phyloP scores from a whole-genome alignment of 2,888 invertebrate genomes.

The Limenitis camilla region DNA sequence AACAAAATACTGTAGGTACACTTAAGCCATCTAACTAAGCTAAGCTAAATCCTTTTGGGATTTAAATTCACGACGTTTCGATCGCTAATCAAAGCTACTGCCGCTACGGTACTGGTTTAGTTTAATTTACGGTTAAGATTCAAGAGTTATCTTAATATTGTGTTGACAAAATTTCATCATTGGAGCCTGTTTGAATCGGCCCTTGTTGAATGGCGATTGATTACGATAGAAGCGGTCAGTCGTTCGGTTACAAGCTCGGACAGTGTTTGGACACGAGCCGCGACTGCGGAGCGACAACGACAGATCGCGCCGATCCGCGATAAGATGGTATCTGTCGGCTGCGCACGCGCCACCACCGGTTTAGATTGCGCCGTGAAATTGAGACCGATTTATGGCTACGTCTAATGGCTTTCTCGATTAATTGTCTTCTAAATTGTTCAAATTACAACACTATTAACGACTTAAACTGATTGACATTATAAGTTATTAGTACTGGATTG shows the following conservation, averaged over 20 bases:
- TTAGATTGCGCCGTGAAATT: conserved; percentile 49
- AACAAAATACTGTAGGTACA: no score
- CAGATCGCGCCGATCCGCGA: conserved; percentile 55
- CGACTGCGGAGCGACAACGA: conserved; percentile 40
- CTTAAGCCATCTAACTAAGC: no score
- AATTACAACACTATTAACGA: conserved; percentile 26
- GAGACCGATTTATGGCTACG: conserved; percentile 49
- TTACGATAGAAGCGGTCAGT: conserved; percentile 23
- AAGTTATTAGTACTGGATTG: not conserved
- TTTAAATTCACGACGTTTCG: no score
- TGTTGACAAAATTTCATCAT: conserved; percentile 11
- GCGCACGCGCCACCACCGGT: conserved; percentile 55
- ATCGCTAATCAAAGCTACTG: no score
- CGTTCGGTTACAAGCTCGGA: conserved; percentile 29
- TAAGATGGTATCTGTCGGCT: conserved; percentile 48
- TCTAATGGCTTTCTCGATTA: conserved; percentile 42
- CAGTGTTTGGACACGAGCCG: conserved; percentile 57
- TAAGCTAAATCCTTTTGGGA: not conserved
- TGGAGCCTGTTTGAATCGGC: conserved; percentile 10
- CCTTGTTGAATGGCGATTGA: conserved; percentile 22
- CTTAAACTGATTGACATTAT: conserved; percentile 12
- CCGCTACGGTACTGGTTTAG: no score
- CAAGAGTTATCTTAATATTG: conserved; percentile 1
- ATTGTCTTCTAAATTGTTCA: conserved; percentile 35
- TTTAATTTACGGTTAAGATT: not conserved